Conservation (phyloP, 2,888 invertebrate genomes). For the Dicyrtoma fusca region DNA sequence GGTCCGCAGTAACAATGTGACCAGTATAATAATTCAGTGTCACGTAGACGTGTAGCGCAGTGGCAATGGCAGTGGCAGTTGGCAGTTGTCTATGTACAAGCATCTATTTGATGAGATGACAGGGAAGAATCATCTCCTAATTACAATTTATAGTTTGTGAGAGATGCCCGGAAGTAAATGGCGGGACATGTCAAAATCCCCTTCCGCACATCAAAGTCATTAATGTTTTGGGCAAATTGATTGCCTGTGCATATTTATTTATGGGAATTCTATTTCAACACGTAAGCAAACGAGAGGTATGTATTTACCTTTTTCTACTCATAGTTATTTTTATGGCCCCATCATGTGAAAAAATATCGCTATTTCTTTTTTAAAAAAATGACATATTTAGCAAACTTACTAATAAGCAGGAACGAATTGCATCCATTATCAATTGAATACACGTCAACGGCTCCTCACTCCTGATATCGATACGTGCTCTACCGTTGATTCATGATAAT, state of each 20-base stretch:
- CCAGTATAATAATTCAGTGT: background rate
- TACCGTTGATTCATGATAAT: no score
- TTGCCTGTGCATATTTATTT: background rate
- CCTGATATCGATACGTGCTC: no score
- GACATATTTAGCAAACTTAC: no score
- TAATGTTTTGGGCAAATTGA: background rate
- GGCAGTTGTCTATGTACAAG: background rate
- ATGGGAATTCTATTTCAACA: no score
- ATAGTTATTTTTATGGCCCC: background rate
- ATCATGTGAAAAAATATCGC: no score
- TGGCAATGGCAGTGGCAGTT: no score
- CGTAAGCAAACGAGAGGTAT: no score
- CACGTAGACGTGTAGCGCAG: background rate
- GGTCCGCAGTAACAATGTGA: no score
- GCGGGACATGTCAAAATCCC: background rate
- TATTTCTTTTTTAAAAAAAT: no score
- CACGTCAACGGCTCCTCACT: no score
- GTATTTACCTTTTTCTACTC: background rate
- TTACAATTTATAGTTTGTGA: slow-evolving; percentile 5
- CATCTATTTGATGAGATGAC: background rate
- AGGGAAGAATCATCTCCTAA: background rate
- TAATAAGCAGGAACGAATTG: no score
- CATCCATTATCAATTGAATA: no score
- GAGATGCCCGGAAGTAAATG: background rate
- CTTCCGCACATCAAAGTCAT: slow-evolving; percentile 1